Conservation (phyloP, 2,888 invertebrate genomes). For the Theristus sp. region DNA sequence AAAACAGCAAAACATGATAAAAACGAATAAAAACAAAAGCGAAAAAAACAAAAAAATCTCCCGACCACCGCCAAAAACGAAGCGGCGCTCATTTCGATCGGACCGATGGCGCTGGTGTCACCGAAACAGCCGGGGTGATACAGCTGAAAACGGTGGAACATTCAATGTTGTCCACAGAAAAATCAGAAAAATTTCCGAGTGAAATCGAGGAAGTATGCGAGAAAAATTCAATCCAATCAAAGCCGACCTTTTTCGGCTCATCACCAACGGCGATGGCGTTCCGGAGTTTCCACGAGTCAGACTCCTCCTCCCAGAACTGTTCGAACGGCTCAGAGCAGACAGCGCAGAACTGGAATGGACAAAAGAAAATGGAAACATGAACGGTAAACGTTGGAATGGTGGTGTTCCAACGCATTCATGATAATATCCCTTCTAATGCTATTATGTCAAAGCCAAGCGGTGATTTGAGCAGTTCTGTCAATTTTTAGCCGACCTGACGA, state of each 20-base stretch:
- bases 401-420: no score
- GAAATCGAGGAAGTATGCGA: no score
- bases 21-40: no score
- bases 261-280: slow-evolving; percentile 43
- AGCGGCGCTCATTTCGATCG: background rate
- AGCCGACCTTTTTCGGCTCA: background rate
- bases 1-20: no score
- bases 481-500: background rate
- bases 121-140: background rate
- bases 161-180: background rate
- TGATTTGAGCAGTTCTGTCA: no score
- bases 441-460: no score
- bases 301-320: slow-evolving; percentile 86
- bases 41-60: background rate
- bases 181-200: no score
- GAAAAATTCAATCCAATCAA: background rate
- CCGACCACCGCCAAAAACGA: background rate
- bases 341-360: slow-evolving; percentile 48
- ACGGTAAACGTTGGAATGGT: no score
- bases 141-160: background rate
- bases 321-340: slow-evolving; percentile 83
- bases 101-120: background rate
- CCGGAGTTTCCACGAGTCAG: slow-evolving; percentile 85
- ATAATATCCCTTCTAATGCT: no score
- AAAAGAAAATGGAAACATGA: no score